A percentile compares a stretch with the other conserved stretches of the same genome.
These are phyloP conservation scores for Euphydryas editha DNA, from an alignment of 2,888 invertebrate species.

Conservation along the genomic window DNA sequence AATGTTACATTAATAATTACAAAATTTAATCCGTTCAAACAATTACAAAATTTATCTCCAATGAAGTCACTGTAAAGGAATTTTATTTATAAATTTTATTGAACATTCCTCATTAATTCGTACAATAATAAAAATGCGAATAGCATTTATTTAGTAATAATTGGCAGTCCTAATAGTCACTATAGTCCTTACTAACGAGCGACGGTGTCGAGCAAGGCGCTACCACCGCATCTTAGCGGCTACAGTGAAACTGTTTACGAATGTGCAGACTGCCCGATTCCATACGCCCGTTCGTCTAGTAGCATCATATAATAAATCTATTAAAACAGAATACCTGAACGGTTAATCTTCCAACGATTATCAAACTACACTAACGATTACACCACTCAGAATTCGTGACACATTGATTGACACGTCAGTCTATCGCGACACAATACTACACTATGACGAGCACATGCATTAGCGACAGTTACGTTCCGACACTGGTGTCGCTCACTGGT, in stretches of 20 bases:
- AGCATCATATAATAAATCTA: conserved; percentile 29
- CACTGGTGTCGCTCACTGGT: no score
- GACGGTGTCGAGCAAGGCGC: conserved; percentile 28
- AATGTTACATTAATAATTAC: conserved; percentile 80
- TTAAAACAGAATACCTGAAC: conserved; percentile 28
- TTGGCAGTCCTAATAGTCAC: conserved; percentile 75
- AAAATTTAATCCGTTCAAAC: conserved; percentile 79
- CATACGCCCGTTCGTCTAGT: conserved; percentile 27
- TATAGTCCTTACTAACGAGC: conserved; percentile 56
- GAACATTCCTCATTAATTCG: conserved; percentile 66
- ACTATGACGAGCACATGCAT: background rate
- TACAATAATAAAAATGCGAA: conserved; percentile 70
- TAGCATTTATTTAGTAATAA: conserved; percentile 69
- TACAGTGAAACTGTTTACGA: background rate
- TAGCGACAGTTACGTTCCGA: background rate
- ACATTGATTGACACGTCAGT: conserved; percentile 10
- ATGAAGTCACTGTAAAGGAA: conserved; percentile 55
- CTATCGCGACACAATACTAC: conserved; percentile 11
- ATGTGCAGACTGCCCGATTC: conserved; percentile 1
- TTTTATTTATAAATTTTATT: conserved; percentile 61
- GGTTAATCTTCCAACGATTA: conserved; percentile 20
- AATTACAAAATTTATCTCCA: conserved; percentile 67
- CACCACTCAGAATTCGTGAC: conserved; percentile 21
- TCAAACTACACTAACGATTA: conserved; percentile 21
- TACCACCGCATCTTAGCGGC: conserved; percentile 21